Evolutionary conservation across 2,888 invertebrate genomes (phyloP), one percentile per base, ranked within the genome.

Genomic region (Lycocerus yunnanus): DNA sequence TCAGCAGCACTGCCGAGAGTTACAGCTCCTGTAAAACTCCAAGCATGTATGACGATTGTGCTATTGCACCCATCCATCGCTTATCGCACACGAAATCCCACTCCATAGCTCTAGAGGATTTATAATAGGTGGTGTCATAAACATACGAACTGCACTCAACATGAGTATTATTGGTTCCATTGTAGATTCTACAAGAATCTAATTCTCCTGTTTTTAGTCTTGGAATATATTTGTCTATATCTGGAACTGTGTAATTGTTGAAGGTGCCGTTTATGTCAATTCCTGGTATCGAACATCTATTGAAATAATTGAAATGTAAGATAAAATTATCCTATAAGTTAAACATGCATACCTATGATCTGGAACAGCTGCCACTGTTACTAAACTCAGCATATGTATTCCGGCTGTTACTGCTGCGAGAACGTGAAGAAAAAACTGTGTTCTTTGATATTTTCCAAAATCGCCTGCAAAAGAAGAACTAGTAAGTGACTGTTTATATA

Each of bases 11-110:
- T 91, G 11, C 96, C 96, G 18, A 95, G 88, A 0, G 91, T 90
- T 0, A 95, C 91, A 0, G 95, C 95, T 0, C 95, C 96, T 0
- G 91, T 88, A 78, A 96, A 92, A 95, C 95, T 8, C 96, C 96
- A 82, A 95, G 89, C 96, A 96, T 96, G 84, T 93, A 94, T 61
- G 89, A 84, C 4, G 93, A 92, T 84, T 96, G 95, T 0, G 94
- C 93, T 15, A 94, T 85, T 1, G 95, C 93, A 1, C 94, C 93
- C 91, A 93, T 93, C 95, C 95, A 96, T 78, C 94, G 89, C 75
- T 89, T 88, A 78, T 92, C 91, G 83, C 96, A 96, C 1, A 96
- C 94, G 69, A 95, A 91, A 83, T 93, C 88, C 95, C 95, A 96
- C 85, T 96, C 95, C 14, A 95, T 94, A 9, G 92, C 91, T 68